Conservation (phyloP, 2,888 invertebrate genomes). For the Tanytarsus gracilentus region DNA sequence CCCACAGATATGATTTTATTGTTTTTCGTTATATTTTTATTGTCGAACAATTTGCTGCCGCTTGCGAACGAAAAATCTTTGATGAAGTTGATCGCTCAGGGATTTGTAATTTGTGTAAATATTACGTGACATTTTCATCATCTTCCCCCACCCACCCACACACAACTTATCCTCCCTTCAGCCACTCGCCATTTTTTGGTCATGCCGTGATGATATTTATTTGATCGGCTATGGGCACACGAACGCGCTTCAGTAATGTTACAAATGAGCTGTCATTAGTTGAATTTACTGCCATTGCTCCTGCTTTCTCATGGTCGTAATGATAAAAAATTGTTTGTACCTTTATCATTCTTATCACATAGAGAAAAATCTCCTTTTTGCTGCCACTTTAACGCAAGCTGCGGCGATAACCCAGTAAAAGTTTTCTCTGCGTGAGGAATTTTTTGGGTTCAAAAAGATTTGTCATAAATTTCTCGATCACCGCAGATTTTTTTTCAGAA, state of each 20-base stretch:
- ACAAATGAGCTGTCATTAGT: slow-evolving; percentile 16
- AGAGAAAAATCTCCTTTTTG: too few species aligned
- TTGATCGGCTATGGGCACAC: slow-evolving; percentile 2
- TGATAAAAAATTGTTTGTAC: slow-evolving; percentile 14
- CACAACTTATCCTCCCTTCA: not conserved
- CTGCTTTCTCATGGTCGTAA: not conserved
- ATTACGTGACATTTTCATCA: slow-evolving; percentile 22
- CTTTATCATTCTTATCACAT: slow-evolving; percentile 8
- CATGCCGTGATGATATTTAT: slow-evolving; percentile 15
- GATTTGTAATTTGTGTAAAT: slow-evolving; percentile 26
- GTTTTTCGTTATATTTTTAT: slow-evolving; percentile 27
- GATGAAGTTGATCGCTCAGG: slow-evolving; percentile 24
- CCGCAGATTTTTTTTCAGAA: too few species aligned
- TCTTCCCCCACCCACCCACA: not conserved
- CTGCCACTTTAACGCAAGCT: too few species aligned
- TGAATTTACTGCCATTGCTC: slow-evolving; percentile 1
- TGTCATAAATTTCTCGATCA: too few species aligned
- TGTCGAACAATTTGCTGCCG: slow-evolving; percentile 23
- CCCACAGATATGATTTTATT: slow-evolving; percentile 13
- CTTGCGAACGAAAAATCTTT: too few species aligned
- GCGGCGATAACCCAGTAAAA: too few species aligned
- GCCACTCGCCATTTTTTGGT: not conserved
- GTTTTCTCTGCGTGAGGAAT: too few species aligned
- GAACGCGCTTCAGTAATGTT: not conserved
- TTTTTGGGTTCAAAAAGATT: too few species aligned